A percentile compares a stretch with the other conserved stretches of the same genome.
phyloP scores from a whole-genome alignment of 1,140 invertebrate genomes.

The Drosophila orena region DNA sequence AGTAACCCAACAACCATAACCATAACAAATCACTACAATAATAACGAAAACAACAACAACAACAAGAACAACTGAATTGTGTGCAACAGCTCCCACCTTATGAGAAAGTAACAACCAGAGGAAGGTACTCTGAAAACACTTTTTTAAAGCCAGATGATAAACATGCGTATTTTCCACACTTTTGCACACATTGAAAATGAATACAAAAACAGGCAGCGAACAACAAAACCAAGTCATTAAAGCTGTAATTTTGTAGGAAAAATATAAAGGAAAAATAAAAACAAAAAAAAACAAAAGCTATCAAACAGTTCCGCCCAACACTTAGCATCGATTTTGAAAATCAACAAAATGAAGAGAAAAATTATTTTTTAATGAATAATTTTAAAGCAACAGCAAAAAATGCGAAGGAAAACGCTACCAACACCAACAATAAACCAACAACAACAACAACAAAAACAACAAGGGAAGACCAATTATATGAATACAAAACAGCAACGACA shows the following conservation, averaged over 20 bases:
- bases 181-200: conserved; percentile 33
- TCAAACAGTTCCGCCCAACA: conserved; percentile 80
- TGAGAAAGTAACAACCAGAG: conserved; percentile 32
- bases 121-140: conserved; percentile 32
- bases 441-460: conserved; percentile 15
- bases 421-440: conserved; percentile 13
- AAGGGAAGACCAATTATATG: conserved; percentile 28
- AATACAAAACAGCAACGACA: conserved; percentile 14
- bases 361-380: conserved; percentile 54
- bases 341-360: conserved; percentile 46
- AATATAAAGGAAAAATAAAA: conserved; percentile 18
- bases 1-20: conserved; percentile 34
- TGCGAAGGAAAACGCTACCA: conserved; percentile 17
- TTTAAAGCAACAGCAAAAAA: conserved; percentile 38
- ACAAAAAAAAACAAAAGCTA: conserved; percentile 55
- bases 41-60: conserved; percentile 54
- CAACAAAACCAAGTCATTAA: conserved; percentile 25
- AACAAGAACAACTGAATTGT: conserved; percentile 79
- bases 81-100: conserved; percentile 80
- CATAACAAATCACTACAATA: conserved; percentile 42
- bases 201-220: conserved; percentile 14
- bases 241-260: conserved; percentile 27
- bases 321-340: conserved; percentile 82
- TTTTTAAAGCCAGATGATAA: conserved; percentile 5
- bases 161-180: conserved; percentile 23